Evolutionary conservation across 2,113 vertebrate genomes (phyloP), one percentile per base, ranked within the genome.

Genomic region (Cricetomys ansorgei): DNA sequence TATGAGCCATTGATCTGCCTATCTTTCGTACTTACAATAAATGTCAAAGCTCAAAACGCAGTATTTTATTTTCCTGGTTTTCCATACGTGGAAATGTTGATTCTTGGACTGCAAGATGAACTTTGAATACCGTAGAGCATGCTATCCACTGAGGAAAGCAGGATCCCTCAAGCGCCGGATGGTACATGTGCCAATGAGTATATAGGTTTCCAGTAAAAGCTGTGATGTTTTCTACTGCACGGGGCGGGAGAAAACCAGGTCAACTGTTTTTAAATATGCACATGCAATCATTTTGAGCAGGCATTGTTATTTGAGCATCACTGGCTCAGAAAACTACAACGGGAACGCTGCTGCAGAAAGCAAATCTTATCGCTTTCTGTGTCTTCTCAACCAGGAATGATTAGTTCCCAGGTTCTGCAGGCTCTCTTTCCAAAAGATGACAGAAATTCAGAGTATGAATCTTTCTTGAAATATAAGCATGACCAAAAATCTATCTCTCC

Each of bases 221-320:
- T 23, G 9, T n/a, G 15, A 73, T 45, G 4, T 40, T n/a, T 69
- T 69, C 62, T 75, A 45, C 57, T n/a, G 25, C 34, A 5, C 57
- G 8, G 55, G 55, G 86, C 84, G 25, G 16, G 25, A 87, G 69
- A 92, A 77, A 94, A 92, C 37, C 76, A 97, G 89, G 92, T 91
- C 94, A 89, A 45, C 67, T 62, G 62, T 59, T 96, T 96, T 96
- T 94, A 87, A 92, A 95, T 89, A 93, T 87, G 34, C 89, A 93
- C 21, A 67, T 59, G 81, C 55, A 75, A 76, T 89, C 72, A 87
- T 87, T 89, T 65, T 95, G 77, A 96, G 50, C 3, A 80, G 79
- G 37, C 81, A 88, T 96, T 96, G 81, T 96, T 91, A 88, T 96
- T 94, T 95, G 83, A 97, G 91, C 72, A 93, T 89, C 96, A 91